Conservation (phyloP, 2,888 invertebrate species). For the Trissoscelio sp. region DNA sequence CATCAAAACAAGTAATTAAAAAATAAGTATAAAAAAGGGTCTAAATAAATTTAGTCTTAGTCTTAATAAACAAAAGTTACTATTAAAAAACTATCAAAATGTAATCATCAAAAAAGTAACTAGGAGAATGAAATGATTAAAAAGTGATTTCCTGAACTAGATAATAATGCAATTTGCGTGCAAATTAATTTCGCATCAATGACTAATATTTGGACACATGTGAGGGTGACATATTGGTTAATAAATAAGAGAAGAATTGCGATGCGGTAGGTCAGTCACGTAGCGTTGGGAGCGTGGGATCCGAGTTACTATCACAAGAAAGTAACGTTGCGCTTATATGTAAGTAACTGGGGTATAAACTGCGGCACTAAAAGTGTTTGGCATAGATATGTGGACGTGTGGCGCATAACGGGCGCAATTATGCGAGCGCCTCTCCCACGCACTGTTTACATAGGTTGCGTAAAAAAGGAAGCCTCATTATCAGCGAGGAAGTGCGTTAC, state of each 20-base stretch:
- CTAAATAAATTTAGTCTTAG: no score
- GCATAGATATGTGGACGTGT: constrained; percentile 60
- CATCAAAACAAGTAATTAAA: no score
- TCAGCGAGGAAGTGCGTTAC: constrained; percentile 62
- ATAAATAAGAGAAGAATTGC: constrained; percentile 37
- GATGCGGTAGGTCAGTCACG: constrained; percentile 77
- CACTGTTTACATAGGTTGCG: constrained; percentile 65
- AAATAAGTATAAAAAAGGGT: no score
- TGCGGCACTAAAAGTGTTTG: constrained; percentile 48
- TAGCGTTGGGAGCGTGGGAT: constrained; percentile 79
- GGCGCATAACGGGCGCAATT: constrained; percentile 59
- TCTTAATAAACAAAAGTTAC: no score
- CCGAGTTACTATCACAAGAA: constrained; percentile 73
- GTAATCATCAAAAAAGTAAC: no score
- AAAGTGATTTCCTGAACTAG: no score
- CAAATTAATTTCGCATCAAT: constrained; percentile 3
- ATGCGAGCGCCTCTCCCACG: constrained; percentile 59
- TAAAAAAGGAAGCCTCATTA: constrained; percentile 69
- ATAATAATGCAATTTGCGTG: constrained; percentile 7
- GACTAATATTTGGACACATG: constrained; percentile 35
- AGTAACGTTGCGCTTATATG: constrained; percentile 57
- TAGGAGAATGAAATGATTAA: no score
- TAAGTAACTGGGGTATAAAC: constrained; percentile 66
- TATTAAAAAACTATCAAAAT: no score
- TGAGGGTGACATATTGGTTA: constrained; percentile 9